Evolutionary conservation across 2,888 invertebrate species (phyloP).

Genomic region (Acrobeloides nanus): DNA sequence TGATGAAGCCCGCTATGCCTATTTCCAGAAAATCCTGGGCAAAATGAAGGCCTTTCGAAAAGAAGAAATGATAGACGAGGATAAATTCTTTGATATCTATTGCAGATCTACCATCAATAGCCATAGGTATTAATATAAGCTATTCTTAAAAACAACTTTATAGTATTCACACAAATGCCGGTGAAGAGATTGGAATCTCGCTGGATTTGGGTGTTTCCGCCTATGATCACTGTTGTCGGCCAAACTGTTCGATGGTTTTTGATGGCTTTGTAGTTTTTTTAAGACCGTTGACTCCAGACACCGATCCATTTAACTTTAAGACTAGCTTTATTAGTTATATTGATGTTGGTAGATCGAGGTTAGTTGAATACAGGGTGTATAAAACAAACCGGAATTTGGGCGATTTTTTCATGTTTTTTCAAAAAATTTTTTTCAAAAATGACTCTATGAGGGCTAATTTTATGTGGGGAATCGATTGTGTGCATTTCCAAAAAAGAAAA

Average conservation of each 20-base stretch:
- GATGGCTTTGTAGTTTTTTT: conserved; percentile 47
- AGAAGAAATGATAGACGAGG: conserved; percentile 31
- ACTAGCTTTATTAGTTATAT: conserved; percentile 46
- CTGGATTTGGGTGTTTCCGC: conserved; percentile 45
- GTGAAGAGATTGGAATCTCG: conserved; percentile 49
- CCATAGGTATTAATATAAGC: too few relatives aligned
- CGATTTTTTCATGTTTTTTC: too few relatives aligned
- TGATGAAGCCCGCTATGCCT: conserved; percentile 38
- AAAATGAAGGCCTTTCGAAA: conserved; percentile 39
- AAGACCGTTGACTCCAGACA: conserved; percentile 33
- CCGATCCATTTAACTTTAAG: conserved; percentile 19
- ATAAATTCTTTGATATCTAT: conserved; percentile 33
- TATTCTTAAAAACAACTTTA: too few relatives aligned
- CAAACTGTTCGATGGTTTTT: conserved; percentile 49
- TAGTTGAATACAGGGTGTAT: conserved; percentile 5
- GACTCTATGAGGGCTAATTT: too few relatives aligned
- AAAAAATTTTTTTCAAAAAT: too few relatives aligned
- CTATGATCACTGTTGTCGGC: conserved; percentile 50
- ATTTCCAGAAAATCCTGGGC: conserved; percentile 43
- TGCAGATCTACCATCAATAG: conserved; percentile 50
- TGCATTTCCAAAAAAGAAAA: too few relatives aligned
- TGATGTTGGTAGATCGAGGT: conserved; percentile 49
- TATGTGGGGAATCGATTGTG: too few relatives aligned
- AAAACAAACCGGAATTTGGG: background rate
- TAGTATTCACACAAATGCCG: conserved; percentile 48